Conservation (phyloP, 2,888 invertebrate species). For the Mycalesis mineus region DNA sequence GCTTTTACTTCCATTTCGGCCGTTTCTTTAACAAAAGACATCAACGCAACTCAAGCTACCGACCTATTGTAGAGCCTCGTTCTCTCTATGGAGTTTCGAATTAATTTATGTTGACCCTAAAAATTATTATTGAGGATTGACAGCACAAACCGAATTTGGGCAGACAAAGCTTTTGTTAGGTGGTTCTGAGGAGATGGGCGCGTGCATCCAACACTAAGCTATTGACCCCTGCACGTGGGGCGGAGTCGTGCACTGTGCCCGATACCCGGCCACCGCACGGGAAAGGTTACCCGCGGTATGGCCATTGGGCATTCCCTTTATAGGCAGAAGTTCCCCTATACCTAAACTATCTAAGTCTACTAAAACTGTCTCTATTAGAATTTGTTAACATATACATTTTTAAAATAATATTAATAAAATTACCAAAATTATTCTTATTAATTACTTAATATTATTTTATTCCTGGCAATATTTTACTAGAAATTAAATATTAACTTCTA, state of each 20-base stretch:
- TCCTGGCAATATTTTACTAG: too few relatives aligned
- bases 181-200: slow-evolving; percentile 32
- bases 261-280: neutral
- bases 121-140: neutral
- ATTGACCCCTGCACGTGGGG: slow-evolving; percentile 63
- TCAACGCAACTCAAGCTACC: slow-evolving; percentile 35
- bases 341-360: neutral
- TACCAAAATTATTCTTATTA: too few relatives aligned
- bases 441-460: too few relatives aligned
- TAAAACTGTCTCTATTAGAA: too few relatives aligned
- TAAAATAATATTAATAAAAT: too few relatives aligned
- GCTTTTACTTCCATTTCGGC: neutral
- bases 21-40: slow-evolving; percentile 39
- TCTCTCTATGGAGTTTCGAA: neutral
- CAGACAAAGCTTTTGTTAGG: slow-evolving; percentile 39
- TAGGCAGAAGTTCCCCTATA: neutral
- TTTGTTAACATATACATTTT: too few relatives aligned
- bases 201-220: slow-evolving; percentile 44
- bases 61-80: neutral
- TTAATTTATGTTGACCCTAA: neutral
- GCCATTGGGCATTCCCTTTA: neutral
- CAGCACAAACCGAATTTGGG: slow-evolving; percentile 14
- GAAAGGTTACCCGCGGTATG: neutral
- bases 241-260: slow-evolving; percentile 34
- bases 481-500: too few relatives aligned